Evolutionary conservation across 1,140 invertebrate genomes (phyloP).

Genomic region (Ceratitis capitata): DNA sequence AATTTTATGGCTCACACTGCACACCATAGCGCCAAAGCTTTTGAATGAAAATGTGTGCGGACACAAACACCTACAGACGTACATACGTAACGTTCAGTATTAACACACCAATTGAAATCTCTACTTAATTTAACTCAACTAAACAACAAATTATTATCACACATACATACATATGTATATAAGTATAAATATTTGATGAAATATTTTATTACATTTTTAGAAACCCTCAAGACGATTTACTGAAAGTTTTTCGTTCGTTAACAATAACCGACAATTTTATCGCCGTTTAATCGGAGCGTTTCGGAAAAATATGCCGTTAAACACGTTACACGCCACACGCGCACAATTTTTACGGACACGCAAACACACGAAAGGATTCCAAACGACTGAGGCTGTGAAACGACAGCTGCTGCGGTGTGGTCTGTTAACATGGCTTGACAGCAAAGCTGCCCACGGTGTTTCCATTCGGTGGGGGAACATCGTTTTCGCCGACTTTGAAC

Average conservation of each 20-base stretch:
- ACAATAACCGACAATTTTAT: not conserved
- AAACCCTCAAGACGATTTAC: not conserved
- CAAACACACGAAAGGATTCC: constrained; percentile 28
- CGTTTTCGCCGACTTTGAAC: not conserved
- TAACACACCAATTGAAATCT: not conserved
- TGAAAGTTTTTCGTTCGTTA: not conserved
- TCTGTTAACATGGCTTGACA: not conserved
- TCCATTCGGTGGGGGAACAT: not conserved
- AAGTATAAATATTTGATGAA: not conserved
- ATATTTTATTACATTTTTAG: not conserved
- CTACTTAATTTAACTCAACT: not conserved
- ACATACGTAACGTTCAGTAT: not conserved
- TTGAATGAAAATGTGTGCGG: not conserved
- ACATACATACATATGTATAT: too few relatives aligned
- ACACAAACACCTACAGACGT: not conserved
- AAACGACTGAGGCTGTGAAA: constrained; percentile 24
- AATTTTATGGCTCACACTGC: too few relatives aligned
- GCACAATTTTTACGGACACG: not conserved
- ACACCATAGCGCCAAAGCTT: not conserved
- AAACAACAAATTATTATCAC: not conserved
- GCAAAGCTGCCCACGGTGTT: not conserved
- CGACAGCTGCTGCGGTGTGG: constrained; percentile 1
- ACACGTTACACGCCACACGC: not conserved
- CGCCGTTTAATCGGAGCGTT: not conserved
- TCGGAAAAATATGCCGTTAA: not conserved